A percentile compares a stretch with the other conserved stretches of the same genome.
phyloP scores from a whole-genome alignment of 2,797 vertebrate genomes.

The Pseudotriccus pelzelni region DNA sequence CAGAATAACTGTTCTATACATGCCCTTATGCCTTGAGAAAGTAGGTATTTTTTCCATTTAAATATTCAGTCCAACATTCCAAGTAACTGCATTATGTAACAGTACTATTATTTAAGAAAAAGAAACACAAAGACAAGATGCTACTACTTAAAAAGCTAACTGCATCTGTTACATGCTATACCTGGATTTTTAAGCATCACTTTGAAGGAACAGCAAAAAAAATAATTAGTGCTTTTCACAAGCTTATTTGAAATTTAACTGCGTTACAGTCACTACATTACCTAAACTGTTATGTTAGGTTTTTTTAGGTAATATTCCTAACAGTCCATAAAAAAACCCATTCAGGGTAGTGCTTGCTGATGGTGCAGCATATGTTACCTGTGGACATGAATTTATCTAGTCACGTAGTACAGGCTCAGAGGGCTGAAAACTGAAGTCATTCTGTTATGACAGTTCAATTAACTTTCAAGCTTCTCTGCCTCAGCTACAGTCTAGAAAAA shows the following conservation, averaged over 20 bases:
- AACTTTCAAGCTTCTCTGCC: neutral
- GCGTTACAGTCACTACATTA: neutral
- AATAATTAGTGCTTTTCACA: neutral
- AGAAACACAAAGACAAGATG: neutral
- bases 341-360: neutral
- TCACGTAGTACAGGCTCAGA: fast-evolving
- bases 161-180: neutral
- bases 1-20: neutral
- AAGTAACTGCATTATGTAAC: neutral
- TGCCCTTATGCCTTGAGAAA: neutral
- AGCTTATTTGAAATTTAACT: neutral
- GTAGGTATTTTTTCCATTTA: neutral
- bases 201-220: neutral
- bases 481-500: neutral
- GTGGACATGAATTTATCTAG: neutral
- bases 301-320: neutral
- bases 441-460: neutral
- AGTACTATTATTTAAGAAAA: neutral
- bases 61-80: neutral
- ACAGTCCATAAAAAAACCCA: neutral
- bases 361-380: neutral
- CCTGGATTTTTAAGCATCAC: neutral
- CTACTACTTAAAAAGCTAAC: neutral
- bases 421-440: neutral
- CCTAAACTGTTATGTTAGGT: neutral